A percentile compares a stretch with the other conserved stretches of the same genome.
phyloP scores from a whole-genome alignment of 2,113 vertebrate genomes.

The Pteronura brasiliensis region DNA sequence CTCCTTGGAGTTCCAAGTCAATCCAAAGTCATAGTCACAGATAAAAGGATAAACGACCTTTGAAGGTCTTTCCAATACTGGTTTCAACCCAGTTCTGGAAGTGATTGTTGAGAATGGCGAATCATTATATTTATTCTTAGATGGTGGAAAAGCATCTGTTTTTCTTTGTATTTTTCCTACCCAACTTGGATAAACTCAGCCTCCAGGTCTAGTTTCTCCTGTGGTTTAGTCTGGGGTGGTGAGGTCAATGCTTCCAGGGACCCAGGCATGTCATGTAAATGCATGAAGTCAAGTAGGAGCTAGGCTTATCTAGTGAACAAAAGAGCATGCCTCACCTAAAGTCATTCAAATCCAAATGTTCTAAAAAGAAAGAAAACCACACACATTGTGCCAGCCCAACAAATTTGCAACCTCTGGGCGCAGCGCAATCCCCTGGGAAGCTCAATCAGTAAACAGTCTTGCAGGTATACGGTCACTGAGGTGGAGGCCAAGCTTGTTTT shows the following conservation, averaged over 20 bases:
- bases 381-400: background rate
- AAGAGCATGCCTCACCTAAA: background rate
- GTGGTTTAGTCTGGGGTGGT: background rate
- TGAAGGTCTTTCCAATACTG: background rate
- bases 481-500: background rate
- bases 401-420: background rate
- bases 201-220: background rate
- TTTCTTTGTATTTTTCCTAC: background rate
- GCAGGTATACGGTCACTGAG: background rate
- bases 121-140: background rate
- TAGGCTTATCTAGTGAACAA: background rate
- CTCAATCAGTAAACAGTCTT: background rate
- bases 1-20: background rate
- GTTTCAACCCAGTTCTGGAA: background rate
- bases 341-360: constrained; percentile 25
- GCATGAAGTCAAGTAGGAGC: background rate
- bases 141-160: background rate
- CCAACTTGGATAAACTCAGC: background rate
- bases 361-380: background rate
- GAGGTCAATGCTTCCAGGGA: background rate
- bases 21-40: background rate
- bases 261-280: background rate
- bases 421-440: no score
- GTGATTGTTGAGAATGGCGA: background rate
- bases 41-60: background rate